Conservation (phyloP, 2,888 invertebrate species). For the Pseudolycoriella hygida region DNA sequence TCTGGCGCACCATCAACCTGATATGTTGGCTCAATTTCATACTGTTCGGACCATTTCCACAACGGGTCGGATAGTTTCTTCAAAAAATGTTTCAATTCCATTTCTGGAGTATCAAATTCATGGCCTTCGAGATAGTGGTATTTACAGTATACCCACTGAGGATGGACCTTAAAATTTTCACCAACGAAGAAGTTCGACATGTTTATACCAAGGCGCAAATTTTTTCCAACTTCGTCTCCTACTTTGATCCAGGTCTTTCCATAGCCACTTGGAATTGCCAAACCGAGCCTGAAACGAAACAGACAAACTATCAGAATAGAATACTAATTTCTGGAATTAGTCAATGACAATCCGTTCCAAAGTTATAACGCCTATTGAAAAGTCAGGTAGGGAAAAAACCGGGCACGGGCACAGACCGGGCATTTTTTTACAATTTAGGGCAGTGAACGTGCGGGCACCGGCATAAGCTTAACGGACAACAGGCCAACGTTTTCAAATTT, state of each 20-base stretch:
- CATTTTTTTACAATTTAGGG: no score
- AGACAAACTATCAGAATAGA: no score
- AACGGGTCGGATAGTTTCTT: slow-evolving; percentile 38
- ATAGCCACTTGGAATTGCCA: slow-evolving; percentile 65
- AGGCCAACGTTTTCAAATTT: no score
- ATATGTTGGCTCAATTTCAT: slow-evolving; percentile 25
- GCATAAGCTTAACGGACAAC: no score
- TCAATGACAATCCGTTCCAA: no score
- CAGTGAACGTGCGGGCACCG: no score
- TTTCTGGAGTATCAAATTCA: slow-evolving; percentile 53
- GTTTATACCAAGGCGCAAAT: slow-evolving; percentile 46
- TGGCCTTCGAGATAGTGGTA: slow-evolving; percentile 69
- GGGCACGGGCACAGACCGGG: no score
- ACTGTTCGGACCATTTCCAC: slow-evolving; percentile 48
- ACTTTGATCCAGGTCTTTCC: slow-evolving; percentile 43
- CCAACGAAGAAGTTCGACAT: slow-evolving; percentile 57
- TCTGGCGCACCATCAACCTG: slow-evolving; percentile 19
- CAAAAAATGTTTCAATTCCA: slow-evolving; percentile 58
- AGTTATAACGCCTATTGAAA: no score
- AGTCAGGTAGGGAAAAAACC: no score
- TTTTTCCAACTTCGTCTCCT: slow-evolving; percentile 54
- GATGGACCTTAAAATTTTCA: slow-evolving; percentile 61
- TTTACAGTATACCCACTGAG: slow-evolving; percentile 79
- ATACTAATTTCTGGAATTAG: no score
- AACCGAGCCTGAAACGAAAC: slow-evolving; percentile 40